Base-by-base conservation (phyloP, 2,888 invertebrate species). In the Nycteola revayana region DNA sequence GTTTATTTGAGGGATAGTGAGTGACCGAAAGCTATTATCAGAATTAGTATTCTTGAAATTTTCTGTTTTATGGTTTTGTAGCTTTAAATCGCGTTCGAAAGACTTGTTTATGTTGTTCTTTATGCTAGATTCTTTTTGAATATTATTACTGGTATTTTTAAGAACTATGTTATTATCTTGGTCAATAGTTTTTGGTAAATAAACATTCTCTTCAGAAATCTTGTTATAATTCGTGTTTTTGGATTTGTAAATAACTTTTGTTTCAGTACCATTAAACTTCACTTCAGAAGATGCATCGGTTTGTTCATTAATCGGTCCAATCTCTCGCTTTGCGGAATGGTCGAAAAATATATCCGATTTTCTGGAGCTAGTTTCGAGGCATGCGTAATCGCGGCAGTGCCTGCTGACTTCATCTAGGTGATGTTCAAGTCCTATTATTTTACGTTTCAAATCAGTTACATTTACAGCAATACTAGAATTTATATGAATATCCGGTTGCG, bases 401-500 rank as follows among this genome's bases (percentile, higher is more conserved):
- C 63, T 69, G 46, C 64, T 77, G 17, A 79, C 78, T 62, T 66
- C 66, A 36, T 67, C 66, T 22, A 80, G 53, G 43, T 80, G 71
- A 32, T 76, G 57, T 49, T 84, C 82, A 23, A 80, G 53, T 9
- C 73, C 73, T 31, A 62, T 49, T 49, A 81, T 80, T 53, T 78
- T 80, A 36, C 75, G 74, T 48, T 80, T 81, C 28, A 83, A 57
- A 40, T 85, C 74, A 9, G 75, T 72, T 9, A 83, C 76, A 41
- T 82, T 79, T 21, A 77, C 60, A 45, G 72, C 68, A 48, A 78
- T 73, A 54, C 74, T 79, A 26, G 86, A 82, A 60, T 75, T 75
- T 49, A 75, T 78, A 61, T 75, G 73, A 32, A 77, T 73, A 42
- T 78, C 71, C 8, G 71, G 69, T 49, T 80, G 76, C 21, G 84